Conservation (phyloP, 1,140 invertebrate species). For the Drosophila obscura region DNA sequence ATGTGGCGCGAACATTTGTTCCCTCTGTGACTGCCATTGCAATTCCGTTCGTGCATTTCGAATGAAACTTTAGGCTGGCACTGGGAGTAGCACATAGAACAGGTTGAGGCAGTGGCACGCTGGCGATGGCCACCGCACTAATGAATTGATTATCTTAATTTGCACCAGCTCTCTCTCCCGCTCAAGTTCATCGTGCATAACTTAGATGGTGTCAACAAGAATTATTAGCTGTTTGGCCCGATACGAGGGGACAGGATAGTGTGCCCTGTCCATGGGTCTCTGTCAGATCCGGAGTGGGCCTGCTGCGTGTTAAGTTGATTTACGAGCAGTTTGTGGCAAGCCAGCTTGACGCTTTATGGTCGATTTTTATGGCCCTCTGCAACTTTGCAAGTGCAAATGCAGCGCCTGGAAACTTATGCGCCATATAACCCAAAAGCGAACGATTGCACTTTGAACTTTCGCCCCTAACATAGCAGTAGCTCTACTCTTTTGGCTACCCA, state of each 20-base stretch:
- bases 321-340: constrained; percentile 53
- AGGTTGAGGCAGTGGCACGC: neutral
- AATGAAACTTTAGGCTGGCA: constrained; percentile 50
- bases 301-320: constrained; percentile 65
- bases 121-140: constrained; percentile 37
- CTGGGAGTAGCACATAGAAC: constrained; percentile 1
- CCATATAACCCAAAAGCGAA: constrained; percentile 63
- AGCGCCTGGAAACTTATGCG: constrained; percentile 59
- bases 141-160: constrained; percentile 82
- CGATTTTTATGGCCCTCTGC: constrained; percentile 70
- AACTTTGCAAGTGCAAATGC: constrained; percentile 65
- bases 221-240: constrained; percentile 60
- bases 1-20: constrained; percentile 66
- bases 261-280: constrained; percentile 2
- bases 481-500: constrained; percentile 3
- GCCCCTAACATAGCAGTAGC: too few species aligned
- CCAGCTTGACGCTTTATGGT: constrained; percentile 57
- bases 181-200: constrained; percentile 68
- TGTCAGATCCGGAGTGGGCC: constrained; percentile 22
- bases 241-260: neutral
- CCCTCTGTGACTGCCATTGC: constrained; percentile 49
- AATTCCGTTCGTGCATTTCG: constrained; percentile 63
- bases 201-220: constrained; percentile 74
- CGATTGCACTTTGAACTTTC: constrained; percentile 45
- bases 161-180: constrained; percentile 4